Percentiles rank a stretch among this genome's conserved stretches.
Conservation (phyloP, 1,140 invertebrate genomes). For the Meloidogyne chitwoodi region DNA sequence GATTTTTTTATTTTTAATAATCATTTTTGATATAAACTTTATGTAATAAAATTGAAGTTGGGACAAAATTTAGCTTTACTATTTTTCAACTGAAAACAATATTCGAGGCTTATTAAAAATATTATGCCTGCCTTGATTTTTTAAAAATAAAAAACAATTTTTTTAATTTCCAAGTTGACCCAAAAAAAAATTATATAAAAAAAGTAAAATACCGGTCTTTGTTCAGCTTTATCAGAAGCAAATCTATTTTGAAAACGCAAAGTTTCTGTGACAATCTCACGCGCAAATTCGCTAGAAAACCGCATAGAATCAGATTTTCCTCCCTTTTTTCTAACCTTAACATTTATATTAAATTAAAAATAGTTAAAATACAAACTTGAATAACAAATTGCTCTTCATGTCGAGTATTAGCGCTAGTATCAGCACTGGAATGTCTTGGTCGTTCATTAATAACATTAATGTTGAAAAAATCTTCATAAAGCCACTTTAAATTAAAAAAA, state of each 20-base stretch:
- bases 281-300: conserved; percentile 91
- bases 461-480: conserved; percentile 64
- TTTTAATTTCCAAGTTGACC: no score
- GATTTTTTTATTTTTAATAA: background rate
- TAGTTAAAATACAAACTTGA: background rate
- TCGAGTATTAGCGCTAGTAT: background rate
- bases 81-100: no score
- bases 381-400: conserved; percentile 8
- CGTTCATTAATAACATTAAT: conserved; percentile 61
- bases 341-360: conserved; percentile 70
- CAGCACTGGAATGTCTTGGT: conserved; percentile 20
- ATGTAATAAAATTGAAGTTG: background rate
- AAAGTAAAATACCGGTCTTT: conserved; percentile 34
- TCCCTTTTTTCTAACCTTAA: conserved; percentile 78
- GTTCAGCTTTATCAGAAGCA: conserved; percentile 33
- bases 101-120: no score
- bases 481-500: conserved; percentile 62
- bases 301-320: conserved; percentile 84
- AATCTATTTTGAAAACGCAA: conserved; percentile 68
- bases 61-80: no score
- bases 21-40: background rate
- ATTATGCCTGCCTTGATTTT: no score
- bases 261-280: conserved; percentile 83
- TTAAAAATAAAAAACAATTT: no score
- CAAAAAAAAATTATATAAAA: background rate